Percentiles rank a stretch among this genome's conserved stretches.
These are phyloP conservation scores for Mellivora capensis DNA, from an alignment of 2,113 vertebrate genomes.

Conservation along the genomic window DNA sequence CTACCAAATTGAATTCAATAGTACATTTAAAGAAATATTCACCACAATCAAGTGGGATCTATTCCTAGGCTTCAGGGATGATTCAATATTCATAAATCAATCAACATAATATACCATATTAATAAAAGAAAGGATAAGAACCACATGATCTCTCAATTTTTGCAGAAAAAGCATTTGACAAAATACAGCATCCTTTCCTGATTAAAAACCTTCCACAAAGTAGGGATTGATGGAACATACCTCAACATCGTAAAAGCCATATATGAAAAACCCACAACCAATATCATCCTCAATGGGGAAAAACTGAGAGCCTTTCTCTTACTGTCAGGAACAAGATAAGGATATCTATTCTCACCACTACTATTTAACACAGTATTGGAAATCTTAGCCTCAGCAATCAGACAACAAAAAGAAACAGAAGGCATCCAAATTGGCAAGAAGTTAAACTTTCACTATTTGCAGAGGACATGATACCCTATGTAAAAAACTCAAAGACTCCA, in stretches of 20 bases:
- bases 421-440: neutral
- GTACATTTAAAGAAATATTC: neutral
- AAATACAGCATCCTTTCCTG: too few relatives aligned
- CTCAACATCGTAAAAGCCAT: neutral
- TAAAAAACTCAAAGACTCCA: neutral
- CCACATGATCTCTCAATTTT: neutral
- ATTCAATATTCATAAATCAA: neutral
- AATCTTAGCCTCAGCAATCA: neutral
- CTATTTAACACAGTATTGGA: neutral
- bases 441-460: neutral
- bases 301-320: neutral
- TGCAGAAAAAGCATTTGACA: too few relatives aligned
- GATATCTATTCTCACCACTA: neutral
- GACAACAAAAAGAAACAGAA: neutral
- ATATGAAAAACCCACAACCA: neutral
- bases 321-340: neutral
- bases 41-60: neutral
- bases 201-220: too few relatives aligned
- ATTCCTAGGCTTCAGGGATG: neutral
- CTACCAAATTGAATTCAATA: neutral
- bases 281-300: neutral
- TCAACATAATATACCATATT: neutral
- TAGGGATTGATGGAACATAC: too few relatives aligned
- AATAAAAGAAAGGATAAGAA: neutral
- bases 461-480: neutral